Percentiles rank a stretch among this genome's conserved stretches.
Evolutionary conservation across 1,140 invertebrate species (phyloP).

Genomic region (Bombus balteatus): DNA sequence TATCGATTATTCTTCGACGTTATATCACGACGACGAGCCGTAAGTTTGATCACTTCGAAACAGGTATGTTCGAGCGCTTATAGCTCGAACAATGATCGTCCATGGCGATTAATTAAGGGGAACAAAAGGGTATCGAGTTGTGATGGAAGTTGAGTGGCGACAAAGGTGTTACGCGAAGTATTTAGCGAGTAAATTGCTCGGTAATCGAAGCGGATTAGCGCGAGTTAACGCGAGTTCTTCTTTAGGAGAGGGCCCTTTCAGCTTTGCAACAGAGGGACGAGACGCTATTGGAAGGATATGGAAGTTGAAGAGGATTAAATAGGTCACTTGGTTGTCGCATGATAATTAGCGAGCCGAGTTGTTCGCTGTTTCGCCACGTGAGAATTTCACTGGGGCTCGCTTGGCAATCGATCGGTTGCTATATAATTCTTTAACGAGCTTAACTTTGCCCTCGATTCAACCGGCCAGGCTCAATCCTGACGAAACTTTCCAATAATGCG

Average conservation of each 20-base stretch:
- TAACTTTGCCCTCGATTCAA: conserved; percentile 63
- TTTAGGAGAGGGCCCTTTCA: conserved; percentile 32
- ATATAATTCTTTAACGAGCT: conserved; percentile 71
- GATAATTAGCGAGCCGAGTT: conserved; percentile 38
- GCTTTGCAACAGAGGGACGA: conserved; percentile 33
- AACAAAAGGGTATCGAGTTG: conserved; percentile 49
- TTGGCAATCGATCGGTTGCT: conserved; percentile 62
- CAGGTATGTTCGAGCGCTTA: background rate
- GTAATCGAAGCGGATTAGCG: conserved; percentile 56
- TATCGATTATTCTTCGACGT: conserved; percentile 1
- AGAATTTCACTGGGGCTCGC: conserved; percentile 56
- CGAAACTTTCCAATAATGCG: conserved; percentile 72
- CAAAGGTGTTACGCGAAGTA: conserved; percentile 44
- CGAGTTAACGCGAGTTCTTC: conserved; percentile 47
- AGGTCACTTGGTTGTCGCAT: conserved; percentile 17
- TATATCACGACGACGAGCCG: background rate
- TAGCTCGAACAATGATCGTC: background rate
- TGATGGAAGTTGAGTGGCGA: conserved; percentile 42
- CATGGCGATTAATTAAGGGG: conserved; percentile 22
- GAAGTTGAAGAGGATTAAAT: conserved; percentile 45
- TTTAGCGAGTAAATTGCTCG: conserved; percentile 48
- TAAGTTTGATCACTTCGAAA: conserved; percentile 19
- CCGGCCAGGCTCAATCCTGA: conserved; percentile 49
- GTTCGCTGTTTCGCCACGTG: conserved; percentile 51
- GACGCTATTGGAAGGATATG: conserved; percentile 12